Evolutionary conservation across 2,888 invertebrate species (phyloP).

Genomic region (Stratiomys singularior): DNA sequence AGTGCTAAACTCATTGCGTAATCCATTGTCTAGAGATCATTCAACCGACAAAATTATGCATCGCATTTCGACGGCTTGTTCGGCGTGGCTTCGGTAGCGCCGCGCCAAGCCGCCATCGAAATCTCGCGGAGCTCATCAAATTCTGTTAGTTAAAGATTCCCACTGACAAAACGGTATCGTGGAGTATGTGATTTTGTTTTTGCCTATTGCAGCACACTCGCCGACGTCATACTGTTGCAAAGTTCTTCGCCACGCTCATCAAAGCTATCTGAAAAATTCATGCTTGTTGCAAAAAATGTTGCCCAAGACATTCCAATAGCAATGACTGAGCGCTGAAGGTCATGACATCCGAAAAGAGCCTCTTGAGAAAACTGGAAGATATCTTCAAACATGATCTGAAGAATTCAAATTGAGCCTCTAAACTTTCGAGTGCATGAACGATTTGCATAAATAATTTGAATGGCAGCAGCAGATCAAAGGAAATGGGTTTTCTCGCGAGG

Average conservation of each 20-base stretch:
- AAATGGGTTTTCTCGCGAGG: neutral
- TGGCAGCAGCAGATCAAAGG: constrained; percentile 16
- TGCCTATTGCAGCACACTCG: neutral
- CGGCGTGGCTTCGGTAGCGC: neutral
- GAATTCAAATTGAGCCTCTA: neutral
- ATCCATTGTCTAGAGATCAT: neutral
- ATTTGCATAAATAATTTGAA: constrained; percentile 33
- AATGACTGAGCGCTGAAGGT: constrained; percentile 11
- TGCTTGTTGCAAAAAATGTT: neutral
- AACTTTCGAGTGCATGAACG: constrained; percentile 20
- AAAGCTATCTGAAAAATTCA: neutral
- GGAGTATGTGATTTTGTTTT: neutral
- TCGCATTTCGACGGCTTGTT: neutral
- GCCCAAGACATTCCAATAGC: constrained; percentile 20
- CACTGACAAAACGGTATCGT: neutral
- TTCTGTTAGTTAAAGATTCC: neutral
- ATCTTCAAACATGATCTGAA: constrained; percentile 31
- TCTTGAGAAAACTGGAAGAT: constrained; percentile 18
- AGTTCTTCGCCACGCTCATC: neutral
- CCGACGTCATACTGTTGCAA: neutral
- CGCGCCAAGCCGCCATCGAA: neutral
- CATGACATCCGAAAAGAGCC: constrained; percentile 28
- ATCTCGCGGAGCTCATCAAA: neutral
- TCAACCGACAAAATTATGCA: constrained; percentile 17
- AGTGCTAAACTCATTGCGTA: neutral